phyloP scores from a whole-genome alignment of 1,140 invertebrate genomes.

The Ruditapes philippinarum region DNA sequence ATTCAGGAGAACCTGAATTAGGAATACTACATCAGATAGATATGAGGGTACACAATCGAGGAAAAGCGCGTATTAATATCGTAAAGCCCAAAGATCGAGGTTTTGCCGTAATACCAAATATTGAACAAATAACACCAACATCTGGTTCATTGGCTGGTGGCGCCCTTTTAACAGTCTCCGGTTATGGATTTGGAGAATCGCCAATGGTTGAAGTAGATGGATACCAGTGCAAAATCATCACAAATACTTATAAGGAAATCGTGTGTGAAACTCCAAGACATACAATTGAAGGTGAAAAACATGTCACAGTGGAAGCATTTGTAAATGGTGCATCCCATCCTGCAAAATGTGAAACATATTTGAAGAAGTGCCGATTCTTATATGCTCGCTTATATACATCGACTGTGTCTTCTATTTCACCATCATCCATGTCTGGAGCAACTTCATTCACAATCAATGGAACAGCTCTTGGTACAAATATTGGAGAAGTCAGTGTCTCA shows the following conservation, averaged over 20 bases:
- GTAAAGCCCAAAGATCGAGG: slow-evolving; percentile 3
- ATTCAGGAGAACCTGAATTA: slow-evolving; percentile 54
- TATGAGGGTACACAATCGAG: slow-evolving; percentile 72
- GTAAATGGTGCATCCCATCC: not conserved
- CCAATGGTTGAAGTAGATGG: slow-evolving; percentile 49
- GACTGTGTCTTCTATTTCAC: not conserved
- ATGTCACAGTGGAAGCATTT: slow-evolving; percentile 10
- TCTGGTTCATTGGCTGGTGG: slow-evolving; percentile 75
- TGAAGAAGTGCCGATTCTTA: not conserved
- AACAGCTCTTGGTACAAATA: slow-evolving; percentile 18
- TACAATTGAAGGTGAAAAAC: not conserved
- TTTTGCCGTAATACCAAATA: slow-evolving; percentile 71
- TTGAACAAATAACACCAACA: slow-evolving; percentile 64
- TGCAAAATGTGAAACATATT: not conserved
- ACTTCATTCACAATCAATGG: slow-evolving; percentile 26
- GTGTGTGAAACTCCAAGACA: slow-evolving; percentile 63
- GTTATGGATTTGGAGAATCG: slow-evolving; percentile 61
- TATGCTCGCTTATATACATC: slow-evolving; percentile 4
- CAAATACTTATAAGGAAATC: slow-evolving; percentile 63
- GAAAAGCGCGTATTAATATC: slow-evolving; percentile 70
- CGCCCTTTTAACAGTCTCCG: slow-evolving; percentile 68
- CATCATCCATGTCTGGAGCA: not conserved
- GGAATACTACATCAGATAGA: slow-evolving; percentile 64
- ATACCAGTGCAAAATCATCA: slow-evolving; percentile 55
- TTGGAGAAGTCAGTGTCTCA: slow-evolving; percentile 34